Conservation (phyloP, 2,888 invertebrate species). For the Tipula vernalis region DNA sequence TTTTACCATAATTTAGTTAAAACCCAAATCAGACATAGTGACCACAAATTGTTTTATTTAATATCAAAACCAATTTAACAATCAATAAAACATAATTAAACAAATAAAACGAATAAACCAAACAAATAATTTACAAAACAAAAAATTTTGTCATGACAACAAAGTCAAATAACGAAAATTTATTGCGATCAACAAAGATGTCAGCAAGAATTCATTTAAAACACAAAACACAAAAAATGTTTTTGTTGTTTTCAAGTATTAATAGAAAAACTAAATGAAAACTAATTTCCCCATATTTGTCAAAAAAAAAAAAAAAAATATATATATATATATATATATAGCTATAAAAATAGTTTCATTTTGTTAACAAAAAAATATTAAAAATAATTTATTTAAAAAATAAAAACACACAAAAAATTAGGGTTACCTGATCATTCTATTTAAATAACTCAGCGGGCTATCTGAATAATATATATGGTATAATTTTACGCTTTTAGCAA, state of each 20-base stretch:
- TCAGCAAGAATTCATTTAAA: neutral
- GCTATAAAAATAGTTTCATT: neutral
- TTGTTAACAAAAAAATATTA: neutral
- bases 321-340: too few relatives aligned
- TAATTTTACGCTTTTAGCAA: conserved; percentile 10
- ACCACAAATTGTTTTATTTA: neutral
- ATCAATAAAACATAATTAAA: neutral
- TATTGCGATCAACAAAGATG: conserved; percentile 6
- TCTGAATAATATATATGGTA: conserved; percentile 5
- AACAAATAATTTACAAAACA: neutral
- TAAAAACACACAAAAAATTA: neutral
- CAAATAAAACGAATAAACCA: too few relatives aligned
- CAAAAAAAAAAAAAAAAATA: neutral
- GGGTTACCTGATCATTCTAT: conserved; percentile 10
- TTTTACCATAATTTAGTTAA: neutral
- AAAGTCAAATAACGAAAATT: neutral
- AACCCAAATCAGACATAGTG: neutral
- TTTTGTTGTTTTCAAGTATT: neutral
- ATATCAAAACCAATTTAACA: neutral
- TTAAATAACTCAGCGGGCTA: conserved; percentile 7
- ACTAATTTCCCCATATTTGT: conserved; percentile 8
- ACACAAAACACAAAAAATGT: neutral
- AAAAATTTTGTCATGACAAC: neutral
- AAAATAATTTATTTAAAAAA: neutral
- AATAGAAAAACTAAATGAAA: conserved; percentile 8